These are phyloP conservation scores for Spodoptera picta DNA, from an alignment of 2,888 invertebrate genomes.

Conservation along the genomic window DNA sequence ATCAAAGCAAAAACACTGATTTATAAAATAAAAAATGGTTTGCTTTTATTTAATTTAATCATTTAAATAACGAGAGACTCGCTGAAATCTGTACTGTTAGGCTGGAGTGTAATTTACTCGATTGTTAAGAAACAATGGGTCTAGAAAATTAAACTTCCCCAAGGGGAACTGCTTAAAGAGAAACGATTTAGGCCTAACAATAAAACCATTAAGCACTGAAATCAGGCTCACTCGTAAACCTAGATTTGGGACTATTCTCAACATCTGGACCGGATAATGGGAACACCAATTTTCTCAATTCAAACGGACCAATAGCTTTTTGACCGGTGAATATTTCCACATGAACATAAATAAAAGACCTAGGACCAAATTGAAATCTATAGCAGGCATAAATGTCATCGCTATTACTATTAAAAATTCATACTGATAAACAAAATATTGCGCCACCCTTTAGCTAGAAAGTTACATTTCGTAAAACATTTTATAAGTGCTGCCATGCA, in stretches of 20 bases:
- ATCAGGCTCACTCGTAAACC: conserved; percentile 42
- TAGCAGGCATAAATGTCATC: not conserved
- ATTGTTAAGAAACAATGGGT: conserved; percentile 36
- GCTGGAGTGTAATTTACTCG: conserved; percentile 19
- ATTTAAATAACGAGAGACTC: conserved; percentile 8
- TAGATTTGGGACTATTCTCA: conserved; percentile 43
- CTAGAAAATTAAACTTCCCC: conserved; percentile 37
- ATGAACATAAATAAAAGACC: too few relatives aligned
- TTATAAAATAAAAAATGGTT: not conserved
- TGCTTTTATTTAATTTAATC: conserved; percentile 4
- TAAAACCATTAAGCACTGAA: conserved; percentile 50
- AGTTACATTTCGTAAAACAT: not conserved
- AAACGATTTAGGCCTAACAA: conserved; percentile 47
- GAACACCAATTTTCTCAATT: conserved; percentile 22
- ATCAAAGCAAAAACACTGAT: conserved; percentile 29
- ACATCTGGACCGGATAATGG: conserved; percentile 39
- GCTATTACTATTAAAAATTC: too few relatives aligned
- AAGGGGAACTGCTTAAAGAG: conserved; percentile 38
- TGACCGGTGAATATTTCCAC: conserved; percentile 1
- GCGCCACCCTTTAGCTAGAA: too few relatives aligned
- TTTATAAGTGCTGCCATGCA: not conserved
- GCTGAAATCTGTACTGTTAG: conserved; percentile 10
- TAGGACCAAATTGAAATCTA: not conserved
- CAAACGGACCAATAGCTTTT: conserved; percentile 30
- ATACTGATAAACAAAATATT: not conserved